Base-by-base conservation (phyloP, 2,888 invertebrate species). In the Andrena bucephala region DNA sequence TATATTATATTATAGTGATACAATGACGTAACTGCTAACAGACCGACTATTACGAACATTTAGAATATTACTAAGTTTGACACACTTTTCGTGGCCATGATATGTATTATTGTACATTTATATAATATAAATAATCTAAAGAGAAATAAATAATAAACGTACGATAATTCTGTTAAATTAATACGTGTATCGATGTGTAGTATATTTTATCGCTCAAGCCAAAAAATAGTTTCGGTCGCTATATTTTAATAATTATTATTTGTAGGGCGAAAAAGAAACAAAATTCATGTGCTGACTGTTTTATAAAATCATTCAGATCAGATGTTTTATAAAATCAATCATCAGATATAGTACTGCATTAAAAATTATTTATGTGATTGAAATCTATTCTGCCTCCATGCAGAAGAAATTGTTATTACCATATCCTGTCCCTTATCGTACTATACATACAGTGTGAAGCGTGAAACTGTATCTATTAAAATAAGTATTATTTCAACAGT, bases 81-180 rank as follows among this genome's bases (percentile, higher is more conserved):
- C 36, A 16, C 29, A 77, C 73, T 65, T 60, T 87, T 79, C 75
- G 86, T 89, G 84, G 88, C 87, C 85, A 89, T 89, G 83, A 70
- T 87, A 88, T 80, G 83, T 83, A 86, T 84, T 84, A 83, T 85
- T 87, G 87, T 89, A 89, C 84, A 85, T 87, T 90, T 87, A 84
- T 89, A 87, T 83, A 83, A 85, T 81, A 86, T 82, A 86, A 88
- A 85, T 82, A 87, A 81, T 79, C 57, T 84, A 81, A 84, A 42
- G 70, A 80, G 73, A 74, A 89, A 88, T 87, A 83, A 87, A 87
- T 68, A 50, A 65, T 77, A 65, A 42, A 50, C 50, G 48, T 74
- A 70, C 4, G 31, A 31, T 50, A 16, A 16, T 62, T 54, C 36
- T 27, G 36, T 60, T 50, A 27, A 20, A 62, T 31, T 48, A 33